Percentiles rank a stretch among this genome's conserved stretches.
phyloP scores from a whole-genome alignment of 2,797 vertebrate species.

The Poecilia gillii region DNA sequence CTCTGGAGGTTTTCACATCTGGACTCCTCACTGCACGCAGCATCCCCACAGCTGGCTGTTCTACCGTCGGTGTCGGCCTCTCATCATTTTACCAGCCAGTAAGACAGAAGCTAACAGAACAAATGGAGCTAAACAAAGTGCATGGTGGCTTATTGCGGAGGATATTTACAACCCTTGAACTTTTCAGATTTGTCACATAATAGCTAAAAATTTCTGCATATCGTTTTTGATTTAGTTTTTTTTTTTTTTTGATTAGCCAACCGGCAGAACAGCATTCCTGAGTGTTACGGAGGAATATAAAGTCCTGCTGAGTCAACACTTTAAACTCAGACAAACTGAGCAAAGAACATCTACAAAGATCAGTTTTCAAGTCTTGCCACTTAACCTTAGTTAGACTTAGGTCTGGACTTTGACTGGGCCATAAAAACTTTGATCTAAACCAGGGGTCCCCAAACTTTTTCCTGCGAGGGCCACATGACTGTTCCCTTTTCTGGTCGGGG shows the following conservation, averaged over 20 bases:
- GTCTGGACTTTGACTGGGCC: neutral
- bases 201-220: neutral
- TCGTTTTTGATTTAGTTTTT: too few relatives aligned
- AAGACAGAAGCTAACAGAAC: neutral
- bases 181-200: neutral
- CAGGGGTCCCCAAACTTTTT: too few relatives aligned
- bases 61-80: conserved; percentile 9
- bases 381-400: neutral
- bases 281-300: neutral
- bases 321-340: neutral
- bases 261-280: neutral
- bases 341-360: neutral
- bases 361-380: neutral
- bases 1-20: conserved; percentile 64
- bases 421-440: neutral
- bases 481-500: too few relatives aligned
- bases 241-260: neutral
- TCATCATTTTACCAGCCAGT: conserved; percentile 4
- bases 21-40: conserved; percentile 44
- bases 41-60: conserved; percentile 56
- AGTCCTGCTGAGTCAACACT: neutral
- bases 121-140: neutral
- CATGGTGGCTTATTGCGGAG: neutral
- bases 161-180: neutral
- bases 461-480: too few relatives aligned